Evolutionary conservation across 2,888 invertebrate genomes (phyloP), one percentile per base, ranked within the genome.

Genomic region (Drosophila kambysellisi): DNA sequence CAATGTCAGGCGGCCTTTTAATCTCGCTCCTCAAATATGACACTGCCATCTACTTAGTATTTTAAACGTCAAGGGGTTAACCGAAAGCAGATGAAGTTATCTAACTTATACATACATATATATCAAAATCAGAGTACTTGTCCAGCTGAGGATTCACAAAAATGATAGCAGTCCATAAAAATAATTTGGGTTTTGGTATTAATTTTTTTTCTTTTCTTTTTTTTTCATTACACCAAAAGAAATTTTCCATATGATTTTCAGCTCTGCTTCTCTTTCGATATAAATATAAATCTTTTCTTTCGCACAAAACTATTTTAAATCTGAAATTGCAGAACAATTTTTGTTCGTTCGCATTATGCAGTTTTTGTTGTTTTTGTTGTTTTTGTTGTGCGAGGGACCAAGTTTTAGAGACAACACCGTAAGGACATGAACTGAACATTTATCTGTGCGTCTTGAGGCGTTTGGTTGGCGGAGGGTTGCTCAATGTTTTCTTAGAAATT

Each of bases 1-100:
- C 67, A 83, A 75, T 81, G 78, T 83, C 71, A 74, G 74, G 74
- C 64, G 65, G 65, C 68, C 30, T 52, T 62, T 87, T 90, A 89
- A 87, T 89, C 86, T 76, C 57, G 65, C 62, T 65, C 30, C 54
- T 68, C 64, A 70, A 78, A 63, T 61, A 70, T 79, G 79, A 74
- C 79, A 70, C 63, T 78, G 78, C 61, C 57, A 62, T 54, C 65
- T 57, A 63, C 57, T 65, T 50, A 86, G 73, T 70, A 80, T 73
- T 77, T 80, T 80, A 81, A 89, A 86, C 81, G 88, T 86, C 89
- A 83, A 81, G 70, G 85, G 88, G 90, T 88, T 89, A 85, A 69
- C 58, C 3, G 68, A 76, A 82, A 71, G 72, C 62, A 29, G n/a
- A 15, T 8, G 7, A 20, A 48, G 59, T 25, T 35, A n/a, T 39